Conservation (phyloP, 2,113 vertebrate species). For the Ictalurus furcatus region DNA sequence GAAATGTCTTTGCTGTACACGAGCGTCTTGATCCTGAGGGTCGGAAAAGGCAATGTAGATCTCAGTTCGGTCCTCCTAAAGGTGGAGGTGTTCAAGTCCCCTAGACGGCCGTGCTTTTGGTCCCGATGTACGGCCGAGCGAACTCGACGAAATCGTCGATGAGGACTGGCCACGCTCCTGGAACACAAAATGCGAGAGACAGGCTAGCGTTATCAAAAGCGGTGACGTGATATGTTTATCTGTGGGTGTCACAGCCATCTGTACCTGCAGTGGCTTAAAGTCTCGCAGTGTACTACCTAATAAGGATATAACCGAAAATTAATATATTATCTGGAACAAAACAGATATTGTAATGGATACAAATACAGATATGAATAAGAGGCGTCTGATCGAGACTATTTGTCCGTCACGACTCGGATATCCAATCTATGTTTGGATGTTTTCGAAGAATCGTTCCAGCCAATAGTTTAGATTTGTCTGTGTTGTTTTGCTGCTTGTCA, state of each 20-base stretch:
- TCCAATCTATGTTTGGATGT: background rate
- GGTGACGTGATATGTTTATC: background rate
- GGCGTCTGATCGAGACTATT: background rate
- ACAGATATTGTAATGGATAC: background rate
- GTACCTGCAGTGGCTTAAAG: background rate
- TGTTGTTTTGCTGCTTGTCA: background rate
- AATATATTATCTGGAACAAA: background rate
- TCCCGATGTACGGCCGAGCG: conserved; percentile 84
- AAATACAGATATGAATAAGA: background rate
- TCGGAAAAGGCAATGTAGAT: conserved; percentile 73
- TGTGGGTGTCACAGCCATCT: background rate
- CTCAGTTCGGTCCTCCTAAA: conserved; percentile 65
- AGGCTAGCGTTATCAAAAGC: background rate
- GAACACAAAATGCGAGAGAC: conserved; percentile 6
- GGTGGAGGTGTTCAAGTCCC: conserved; percentile 69
- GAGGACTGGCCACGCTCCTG: conserved; percentile 92
- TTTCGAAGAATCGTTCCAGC: background rate
- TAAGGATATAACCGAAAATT: background rate
- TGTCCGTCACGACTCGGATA: background rate
- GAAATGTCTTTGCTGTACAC: conserved; percentile 72
- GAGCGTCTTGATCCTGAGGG: conserved; percentile 77
- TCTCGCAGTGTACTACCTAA: background rate
- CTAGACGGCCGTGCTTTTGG: conserved; percentile 77
- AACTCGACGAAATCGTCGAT: conserved; percentile 94
- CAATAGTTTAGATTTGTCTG: background rate